Percentiles rank a stretch among this genome's conserved stretches.
Conservation (phyloP, 2,113 vertebrate genomes). For the Tenrec ecaudatus region DNA sequence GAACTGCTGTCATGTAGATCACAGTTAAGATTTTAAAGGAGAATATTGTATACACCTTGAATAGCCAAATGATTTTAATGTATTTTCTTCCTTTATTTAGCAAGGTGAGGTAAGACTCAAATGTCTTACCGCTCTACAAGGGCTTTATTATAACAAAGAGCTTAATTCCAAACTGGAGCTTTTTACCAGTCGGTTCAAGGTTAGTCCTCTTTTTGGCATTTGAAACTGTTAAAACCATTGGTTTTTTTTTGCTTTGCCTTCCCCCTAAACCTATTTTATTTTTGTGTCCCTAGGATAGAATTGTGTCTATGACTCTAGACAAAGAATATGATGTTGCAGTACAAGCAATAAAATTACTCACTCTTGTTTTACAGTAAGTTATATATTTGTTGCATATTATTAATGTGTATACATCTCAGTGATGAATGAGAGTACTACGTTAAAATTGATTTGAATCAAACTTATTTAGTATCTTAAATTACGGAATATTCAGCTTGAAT, state of each 20-base stretch:
- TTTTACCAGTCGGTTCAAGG: conserved; percentile 99
- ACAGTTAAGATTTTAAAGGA: conserved; percentile 30
- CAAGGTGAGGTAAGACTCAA: conserved; percentile 99
- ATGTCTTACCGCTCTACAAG: conserved; percentile 98
- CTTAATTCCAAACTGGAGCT: conserved; percentile 98
- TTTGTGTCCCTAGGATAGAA: conserved; percentile 92
- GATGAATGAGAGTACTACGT: conserved; percentile 45
- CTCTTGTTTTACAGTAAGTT: conserved; percentile 99
- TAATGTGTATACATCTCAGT: conserved; percentile 7
- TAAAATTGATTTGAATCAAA: conserved; percentile 20
- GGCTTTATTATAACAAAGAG: conserved; percentile 99
- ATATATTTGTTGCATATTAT: conserved; percentile 21
- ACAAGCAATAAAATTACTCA: conserved; percentile 99
- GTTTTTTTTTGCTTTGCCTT: conserved; percentile 34
- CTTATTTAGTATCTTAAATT: conserved; percentile 47
- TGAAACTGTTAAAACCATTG: background rate
- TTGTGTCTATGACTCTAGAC: conserved; percentile 99
- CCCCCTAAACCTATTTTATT: conserved; percentile 74
- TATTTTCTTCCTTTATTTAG: conserved; percentile 85
- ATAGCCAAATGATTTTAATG: conserved; percentile 26
- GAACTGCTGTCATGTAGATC: conserved; percentile 26
- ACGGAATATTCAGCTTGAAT: background rate
- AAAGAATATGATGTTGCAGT: conserved; percentile 99
- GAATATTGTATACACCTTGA: conserved; percentile 25
- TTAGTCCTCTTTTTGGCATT: conserved; percentile 83